Evolutionary conservation across 2,888 invertebrate genomes (phyloP).

Genomic region (Belgica antarctica): DNA sequence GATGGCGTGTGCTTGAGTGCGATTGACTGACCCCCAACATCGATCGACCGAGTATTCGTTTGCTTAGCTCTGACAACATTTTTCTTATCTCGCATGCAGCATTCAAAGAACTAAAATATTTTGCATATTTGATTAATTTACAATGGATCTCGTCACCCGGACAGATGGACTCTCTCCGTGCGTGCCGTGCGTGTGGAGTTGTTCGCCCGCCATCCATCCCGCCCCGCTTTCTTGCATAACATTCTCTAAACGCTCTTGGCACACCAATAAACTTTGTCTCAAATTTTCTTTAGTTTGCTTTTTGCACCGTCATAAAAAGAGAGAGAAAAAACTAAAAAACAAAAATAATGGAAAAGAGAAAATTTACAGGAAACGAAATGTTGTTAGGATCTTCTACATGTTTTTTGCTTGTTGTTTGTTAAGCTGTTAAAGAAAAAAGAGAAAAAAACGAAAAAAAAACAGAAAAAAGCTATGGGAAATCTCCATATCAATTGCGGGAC

Average conservation of each 20-base stretch:
- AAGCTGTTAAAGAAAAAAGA: constrained; percentile 22
- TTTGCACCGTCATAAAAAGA: constrained; percentile 9
- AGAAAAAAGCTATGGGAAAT: constrained; percentile 19
- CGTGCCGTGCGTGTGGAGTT: background rate
- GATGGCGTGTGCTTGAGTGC: too few species aligned
- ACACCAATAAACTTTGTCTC: too few species aligned
- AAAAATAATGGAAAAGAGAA: background rate
- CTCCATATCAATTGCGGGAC: constrained; percentile 15
- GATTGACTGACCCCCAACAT: too few species aligned
- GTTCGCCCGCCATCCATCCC: background rate
- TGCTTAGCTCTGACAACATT: background rate
- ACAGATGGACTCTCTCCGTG: background rate
- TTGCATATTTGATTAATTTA: too few species aligned
- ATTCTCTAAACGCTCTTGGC: background rate
- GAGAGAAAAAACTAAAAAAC: background rate
- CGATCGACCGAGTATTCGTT: background rate
- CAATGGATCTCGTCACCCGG: background rate
- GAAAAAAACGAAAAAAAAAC: background rate
- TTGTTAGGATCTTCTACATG: constrained; percentile 13
- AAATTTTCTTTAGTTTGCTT: too few species aligned
- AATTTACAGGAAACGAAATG: background rate
- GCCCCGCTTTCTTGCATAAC: background rate
- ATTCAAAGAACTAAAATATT: constrained; percentile 2
- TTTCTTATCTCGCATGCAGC: background rate
- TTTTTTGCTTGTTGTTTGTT: background rate